Percentiles rank a stretch among this genome's conserved stretches.
Conservation (phyloP, 1,140 invertebrate genomes). For the Cardiocondyla obscurior region DNA sequence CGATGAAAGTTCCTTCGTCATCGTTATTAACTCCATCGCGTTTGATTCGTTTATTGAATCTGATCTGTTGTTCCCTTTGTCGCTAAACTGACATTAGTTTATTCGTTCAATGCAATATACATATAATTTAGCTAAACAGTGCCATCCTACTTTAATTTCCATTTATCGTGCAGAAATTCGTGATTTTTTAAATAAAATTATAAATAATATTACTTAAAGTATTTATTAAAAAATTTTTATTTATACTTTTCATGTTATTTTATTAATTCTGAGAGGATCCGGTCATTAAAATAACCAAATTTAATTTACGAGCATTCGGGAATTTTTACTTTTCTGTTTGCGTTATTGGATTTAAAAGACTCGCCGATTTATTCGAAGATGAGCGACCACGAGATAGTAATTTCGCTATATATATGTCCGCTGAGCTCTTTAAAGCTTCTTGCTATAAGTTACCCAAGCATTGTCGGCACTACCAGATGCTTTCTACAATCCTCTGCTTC, state of each 20-base stretch:
- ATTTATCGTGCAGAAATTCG: neutral
- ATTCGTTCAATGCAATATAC: neutral
- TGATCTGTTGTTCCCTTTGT: slow-evolving; percentile 43
- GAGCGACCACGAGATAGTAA: slow-evolving; percentile 36
- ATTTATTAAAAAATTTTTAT: neutral
- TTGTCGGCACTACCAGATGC: neutral
- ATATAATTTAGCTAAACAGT: neutral
- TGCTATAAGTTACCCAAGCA: slow-evolving; percentile 16
- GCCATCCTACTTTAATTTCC: neutral
- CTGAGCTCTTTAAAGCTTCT: slow-evolving; percentile 36
- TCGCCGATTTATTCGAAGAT: slow-evolving; percentile 34
- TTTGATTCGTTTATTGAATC: slow-evolving; percentile 58
- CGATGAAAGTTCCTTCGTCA: slow-evolving; percentile 55
- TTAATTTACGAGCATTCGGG: neutral
- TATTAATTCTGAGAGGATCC: neutral
- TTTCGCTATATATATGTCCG: slow-evolving; percentile 43
- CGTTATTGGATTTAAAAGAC: slow-evolving; percentile 13
- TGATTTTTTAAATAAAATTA: neutral
- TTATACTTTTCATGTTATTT: slow-evolving; percentile 1
- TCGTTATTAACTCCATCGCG: slow-evolving; percentile 61
- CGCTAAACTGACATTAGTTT: slow-evolving; percentile 42
- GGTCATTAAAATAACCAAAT: neutral
- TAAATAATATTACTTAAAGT: neutral
- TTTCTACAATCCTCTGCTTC: neutral
- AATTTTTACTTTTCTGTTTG: slow-evolving; percentile 11